phyloP scores from a whole-genome alignment of 2,888 invertebrate species.

The Melanotus villosus region DNA sequence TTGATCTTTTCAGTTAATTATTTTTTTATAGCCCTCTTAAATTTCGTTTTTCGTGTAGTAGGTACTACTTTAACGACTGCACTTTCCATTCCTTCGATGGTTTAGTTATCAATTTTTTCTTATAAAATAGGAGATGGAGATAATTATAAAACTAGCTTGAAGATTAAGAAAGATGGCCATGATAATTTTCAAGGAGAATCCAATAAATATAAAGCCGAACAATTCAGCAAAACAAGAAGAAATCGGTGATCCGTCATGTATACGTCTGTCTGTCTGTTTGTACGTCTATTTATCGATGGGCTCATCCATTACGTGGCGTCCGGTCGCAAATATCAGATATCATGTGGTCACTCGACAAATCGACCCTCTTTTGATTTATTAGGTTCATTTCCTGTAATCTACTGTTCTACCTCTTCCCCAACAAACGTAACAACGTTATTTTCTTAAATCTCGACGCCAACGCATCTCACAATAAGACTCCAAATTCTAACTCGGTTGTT shows the following conservation, averaged over 20 bases:
- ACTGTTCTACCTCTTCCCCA: slow-evolving; percentile 46
- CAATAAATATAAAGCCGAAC: no score
- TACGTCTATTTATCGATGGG: slow-evolving; percentile 63
- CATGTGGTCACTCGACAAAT: slow-evolving; percentile 66
- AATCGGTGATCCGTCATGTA: slow-evolving; percentile 52
- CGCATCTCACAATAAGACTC: slow-evolving; percentile 13
- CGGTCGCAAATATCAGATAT: slow-evolving; percentile 68
- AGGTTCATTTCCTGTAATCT: slow-evolving; percentile 64
- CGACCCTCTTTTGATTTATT: slow-evolving; percentile 68
- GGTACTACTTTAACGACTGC: no score
- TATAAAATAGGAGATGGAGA: no score
- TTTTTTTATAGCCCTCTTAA: no score
- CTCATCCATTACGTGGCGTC: slow-evolving; percentile 67
- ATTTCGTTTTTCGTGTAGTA: no score
- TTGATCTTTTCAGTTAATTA: no score
- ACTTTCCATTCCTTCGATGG: no score
- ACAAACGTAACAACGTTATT: slow-evolving; percentile 36
- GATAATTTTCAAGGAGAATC: no score
- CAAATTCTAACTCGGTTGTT: slow-evolving; percentile 50
- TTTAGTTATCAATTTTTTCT: no score
- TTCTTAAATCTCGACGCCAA: not conserved
- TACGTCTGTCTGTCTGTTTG: slow-evolving; percentile 51
- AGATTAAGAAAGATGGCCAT: no score
- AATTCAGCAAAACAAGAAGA: no score
- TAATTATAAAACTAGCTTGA: no score